Percentiles rank a stretch among this genome's conserved stretches.
phyloP scores from a whole-genome alignment of 2,888 invertebrate genomes.

The Lasioglossum villosulum region DNA sequence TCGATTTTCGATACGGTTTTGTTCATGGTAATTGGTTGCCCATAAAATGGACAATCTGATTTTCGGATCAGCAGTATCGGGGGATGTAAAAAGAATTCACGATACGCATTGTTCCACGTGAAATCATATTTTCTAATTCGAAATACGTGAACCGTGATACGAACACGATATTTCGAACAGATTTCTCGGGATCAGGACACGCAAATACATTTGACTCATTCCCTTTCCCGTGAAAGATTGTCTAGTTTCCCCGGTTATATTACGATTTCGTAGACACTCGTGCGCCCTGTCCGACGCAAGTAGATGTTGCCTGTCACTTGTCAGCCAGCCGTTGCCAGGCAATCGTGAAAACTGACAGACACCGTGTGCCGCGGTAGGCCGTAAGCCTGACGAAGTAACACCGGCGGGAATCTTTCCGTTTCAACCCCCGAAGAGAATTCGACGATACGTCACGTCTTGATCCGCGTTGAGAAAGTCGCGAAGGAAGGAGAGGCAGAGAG shows the following conservation, averaged over 20 bases:
- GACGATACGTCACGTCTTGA: constrained; percentile 65
- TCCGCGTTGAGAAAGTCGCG: constrained; percentile 58
- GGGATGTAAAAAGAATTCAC: background rate
- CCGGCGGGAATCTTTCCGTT: constrained; percentile 16
- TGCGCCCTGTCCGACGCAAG: background rate
- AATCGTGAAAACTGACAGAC: constrained; percentile 15
- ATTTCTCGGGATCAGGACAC: background rate
- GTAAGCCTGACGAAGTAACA: constrained; percentile 35
- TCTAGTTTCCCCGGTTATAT: background rate
- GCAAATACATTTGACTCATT: background rate
- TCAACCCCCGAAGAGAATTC: constrained; percentile 52
- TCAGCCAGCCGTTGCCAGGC: background rate
- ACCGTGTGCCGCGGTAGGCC: background rate
- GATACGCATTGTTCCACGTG: background rate
- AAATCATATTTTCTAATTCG: background rate
- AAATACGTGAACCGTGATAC: background rate
- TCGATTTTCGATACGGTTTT: background rate
- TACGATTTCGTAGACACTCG: background rate
- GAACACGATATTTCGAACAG: background rate
- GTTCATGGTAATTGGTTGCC: background rate
- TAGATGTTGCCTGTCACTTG: background rate
- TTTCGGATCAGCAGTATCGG: background rate
- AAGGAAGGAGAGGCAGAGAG: constrained; percentile 14
- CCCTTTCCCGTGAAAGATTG: background rate
- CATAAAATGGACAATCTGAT: background rate